Evolutionary conservation across 2,888 invertebrate genomes (phyloP), one percentile per base, ranked within the genome.

Genomic region (Drosophila melanocephala): DNA sequence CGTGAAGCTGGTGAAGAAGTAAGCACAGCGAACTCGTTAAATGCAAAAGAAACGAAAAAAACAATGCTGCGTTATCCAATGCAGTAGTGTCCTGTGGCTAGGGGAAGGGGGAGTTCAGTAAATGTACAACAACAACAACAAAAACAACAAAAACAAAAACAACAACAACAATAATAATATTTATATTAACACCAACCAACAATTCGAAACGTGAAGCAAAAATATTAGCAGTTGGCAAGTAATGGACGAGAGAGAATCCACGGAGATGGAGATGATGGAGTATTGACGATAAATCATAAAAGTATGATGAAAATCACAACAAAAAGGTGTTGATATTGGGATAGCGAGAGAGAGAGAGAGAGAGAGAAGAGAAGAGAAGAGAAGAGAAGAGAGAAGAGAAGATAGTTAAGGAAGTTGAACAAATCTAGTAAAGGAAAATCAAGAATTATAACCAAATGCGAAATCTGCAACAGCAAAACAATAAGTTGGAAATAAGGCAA

Each of bases 1-100:
- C 94, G 90, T 93, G 77, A 91, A 93, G 77, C 83, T 89, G 88
- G 91, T 92, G 69, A 83, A 92, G 81, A 93, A 93, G 91, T 93
- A 93, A 79, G 16, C 47, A 16, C 26, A 47, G 39, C 42, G 26
- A n/a, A 42, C 61, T 33, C 66, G n/a, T 42, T n/a, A 57, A 56
- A 42, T 42, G 52, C 64, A 73, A 26, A 51, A 53, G 37, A 56
- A 22, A 44, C 22, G 12, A n/a, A 22, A 44, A 42, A 22, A 44
- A 44, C n/a, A n/a, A 44, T 10, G 44, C 68, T 75, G 70, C 60
- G 60, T 53, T 66, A 53, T 30, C 12, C 39, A 47, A 47, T 56
- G 73, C 59, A 62, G 57, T 47, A 47, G 7, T 47, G 9, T n/a
- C 35, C 30, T 37, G 71, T 33, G 73, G 62, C 55, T 57, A 7